Base-by-base conservation (phyloP, 2,797 vertebrate species). In the Premnoplex brunnescens region DNA sequence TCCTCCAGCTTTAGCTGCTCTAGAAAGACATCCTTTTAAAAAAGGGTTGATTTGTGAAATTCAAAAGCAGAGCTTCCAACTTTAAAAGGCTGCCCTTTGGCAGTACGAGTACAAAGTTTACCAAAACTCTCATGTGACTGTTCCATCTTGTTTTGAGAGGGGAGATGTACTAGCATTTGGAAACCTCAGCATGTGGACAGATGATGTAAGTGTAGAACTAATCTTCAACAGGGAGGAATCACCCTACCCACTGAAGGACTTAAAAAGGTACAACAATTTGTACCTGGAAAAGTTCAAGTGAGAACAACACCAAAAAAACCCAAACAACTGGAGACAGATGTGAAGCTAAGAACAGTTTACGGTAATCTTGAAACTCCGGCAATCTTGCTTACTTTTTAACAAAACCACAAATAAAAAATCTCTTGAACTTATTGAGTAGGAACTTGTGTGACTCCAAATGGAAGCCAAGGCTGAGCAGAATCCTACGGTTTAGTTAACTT, bases 401-500 rank as follows among this genome's bases (percentile, higher is more conserved):
- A 90, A 94, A 92, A 62, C 66, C 58, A 95, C 62, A 46, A 72
- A 74, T 58, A 44, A 89, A 89, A 80, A 89, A 89, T 18, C 63
- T 87, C 73, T 91, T 55, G 55, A 71, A 46, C 12, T 82, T 49
- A 90, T 85, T n/a, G 64, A 36, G 27, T 48, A 84, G 86, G 84
- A 96, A 80, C 66, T 75, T 41, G 56, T 55, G 36, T 32, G 67
- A 72, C 54, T 95, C 93, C 88, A 88, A 92, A 55, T 7, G 80
- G 88, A 86, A 82, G 93, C 68, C 51, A 48, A 83, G 84, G 89
- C 74, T 83, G 93, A 62, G 83, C 91, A 91, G 93, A 94, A 95
- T 97, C 96, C 95, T 92, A 95, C 64, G 1, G 81, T 68, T 95
- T 71, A 84, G 87, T 94, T 93, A 92, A 97, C 96, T 97, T 74